Evolutionary conservation across 2,888 invertebrate species (phyloP), one percentile per base, ranked within the genome.

Genomic region (Sarcophaga carnaria): DNA sequence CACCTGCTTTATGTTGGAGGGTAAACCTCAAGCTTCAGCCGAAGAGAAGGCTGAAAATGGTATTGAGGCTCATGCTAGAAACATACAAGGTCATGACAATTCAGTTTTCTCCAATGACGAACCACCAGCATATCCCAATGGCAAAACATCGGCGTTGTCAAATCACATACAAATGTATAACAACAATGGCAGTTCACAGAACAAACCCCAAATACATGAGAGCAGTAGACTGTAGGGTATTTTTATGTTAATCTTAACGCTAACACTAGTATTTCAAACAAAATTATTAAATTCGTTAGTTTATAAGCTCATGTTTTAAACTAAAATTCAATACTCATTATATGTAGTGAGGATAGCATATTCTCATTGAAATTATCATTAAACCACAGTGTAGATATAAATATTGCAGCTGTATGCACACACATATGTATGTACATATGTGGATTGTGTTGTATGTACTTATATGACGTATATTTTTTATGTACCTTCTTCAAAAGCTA

Each of bases 1-100:
- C 12, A 97, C 97, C 0, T 96, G 97, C 94, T 96, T 97, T 94
- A 93, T 97, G 86, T 97, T 97, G 95, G 97, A 96, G 67, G 96
- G 96, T 10, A 93, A 93, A 82, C 87, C 20, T 59, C 74, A 66
- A 45, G 83, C 85, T 6, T 22, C 77, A 2, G 64, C 66, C 45
- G 89, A 89, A 3, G 89, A 88, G 59, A 90, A 89, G 49, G 85
- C 89, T 47, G 86, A 82, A 47, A 88, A 90, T 69, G 89, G 90
- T 0, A 88, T 90, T 12, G 89, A 90, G 62, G 84, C 64, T 22
- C 90, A 90, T 64, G 89, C 88, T 2, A 92, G 90, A n/a, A 90
- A 90, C 74, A 89, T 92, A 88, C 92, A 91, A 54, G 93, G 94
- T 11, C 93, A 93, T 88, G 93, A 93, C 78, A 93, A 93, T 76